Base-by-base conservation (phyloP, 2,797 vertebrate genomes). In the Holocentrus rufus region DNA sequence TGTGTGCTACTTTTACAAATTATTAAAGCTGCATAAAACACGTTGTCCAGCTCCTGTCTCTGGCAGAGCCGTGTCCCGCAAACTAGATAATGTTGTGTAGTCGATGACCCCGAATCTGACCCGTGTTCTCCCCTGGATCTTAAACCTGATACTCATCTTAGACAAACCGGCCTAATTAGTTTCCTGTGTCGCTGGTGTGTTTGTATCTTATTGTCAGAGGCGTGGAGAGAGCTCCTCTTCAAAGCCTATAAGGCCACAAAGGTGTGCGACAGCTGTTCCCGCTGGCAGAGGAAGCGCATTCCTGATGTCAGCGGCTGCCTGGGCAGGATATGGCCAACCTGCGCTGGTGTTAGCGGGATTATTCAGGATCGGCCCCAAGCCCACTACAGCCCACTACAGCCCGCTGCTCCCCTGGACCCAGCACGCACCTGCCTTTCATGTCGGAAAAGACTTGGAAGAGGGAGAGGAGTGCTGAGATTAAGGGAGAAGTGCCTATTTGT, bases 211-310 rank as follows among this genome's bases (percentile, higher is more conserved):
- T 71, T 82, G 76, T 79, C 69, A 76, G 81, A 80, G 54, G 47
- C 64, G 49, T 6, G n/a, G 20, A 69, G 61, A 75, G 58, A 85
- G 66, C 54, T 60, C 74, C 17, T 71, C 64, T 46, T 39, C 22
- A 76, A 82, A 85, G 74, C 65, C 73, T 42, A 22, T 84, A 76
- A 88, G 83, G 77, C 74, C 78, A 49, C 73, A 83, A 90, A 90
- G 85, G 85, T 88, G 83, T 72, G 65, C 34, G 4, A 75, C 88
- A 90, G 86, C 85, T 86, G 84, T 82, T 83, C 63, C 4, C 25
- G 49, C 79, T 88, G 83, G 83, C 85, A 81, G 66, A 25, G 46
- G 55, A 80, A 69, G 31, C 44, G 58, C 83, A 90, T 91, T 89
- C 86, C 70, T 85, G 42, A 77, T 72, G 67, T 69, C 66, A 76